Conservation (phyloP, 2,113 vertebrate genomes). For the Thamnaconus septentrionalis region DNA sequence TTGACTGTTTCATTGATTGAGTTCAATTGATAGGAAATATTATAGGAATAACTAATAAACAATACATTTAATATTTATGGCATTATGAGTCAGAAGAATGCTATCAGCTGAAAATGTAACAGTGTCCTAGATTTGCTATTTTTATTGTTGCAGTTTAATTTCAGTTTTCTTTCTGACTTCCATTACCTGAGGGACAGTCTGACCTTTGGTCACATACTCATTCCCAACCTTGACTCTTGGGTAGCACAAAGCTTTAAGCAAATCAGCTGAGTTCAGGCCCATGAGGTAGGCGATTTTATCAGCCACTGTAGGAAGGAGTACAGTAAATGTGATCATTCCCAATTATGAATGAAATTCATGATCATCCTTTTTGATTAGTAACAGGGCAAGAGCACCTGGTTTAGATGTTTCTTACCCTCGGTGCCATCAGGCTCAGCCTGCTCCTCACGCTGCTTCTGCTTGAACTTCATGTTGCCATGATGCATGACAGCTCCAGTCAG, state of each 20-base stretch:
- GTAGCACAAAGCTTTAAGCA: conserved; percentile 76
- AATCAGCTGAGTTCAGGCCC: conserved; percentile 79
- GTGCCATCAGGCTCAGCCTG: conserved; percentile 89
- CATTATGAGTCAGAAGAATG: too few species aligned
- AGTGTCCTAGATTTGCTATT: too few species aligned
- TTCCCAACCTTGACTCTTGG: conserved; percentile 81
- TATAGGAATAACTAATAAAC: too few species aligned
- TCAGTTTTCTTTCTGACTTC: background rate
- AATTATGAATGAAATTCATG: too few species aligned
- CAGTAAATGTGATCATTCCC: too few species aligned
- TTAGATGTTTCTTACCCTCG: conserved; percentile 76
- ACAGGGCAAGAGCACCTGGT: too few species aligned
- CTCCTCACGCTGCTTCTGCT: conserved; percentile 89
- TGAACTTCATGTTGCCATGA: conserved; percentile 93
- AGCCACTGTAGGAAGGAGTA: conserved; percentile 46
- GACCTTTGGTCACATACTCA: conserved; percentile 79
- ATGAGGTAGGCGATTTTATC: conserved; percentile 80
- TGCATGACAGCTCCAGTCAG: conserved; percentile 88
- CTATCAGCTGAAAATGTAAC: too few species aligned
- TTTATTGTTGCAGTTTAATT: too few species aligned
- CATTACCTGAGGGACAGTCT: conserved; percentile 75
- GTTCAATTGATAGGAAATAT: too few species aligned
- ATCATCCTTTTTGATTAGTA: too few species aligned
- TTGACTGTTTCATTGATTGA: too few species aligned
- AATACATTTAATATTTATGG: too few species aligned